Evolutionary conservation across 2,888 invertebrate genomes (phyloP), one percentile per base, ranked within the genome.

Genomic region (Idaea straminata): DNA sequence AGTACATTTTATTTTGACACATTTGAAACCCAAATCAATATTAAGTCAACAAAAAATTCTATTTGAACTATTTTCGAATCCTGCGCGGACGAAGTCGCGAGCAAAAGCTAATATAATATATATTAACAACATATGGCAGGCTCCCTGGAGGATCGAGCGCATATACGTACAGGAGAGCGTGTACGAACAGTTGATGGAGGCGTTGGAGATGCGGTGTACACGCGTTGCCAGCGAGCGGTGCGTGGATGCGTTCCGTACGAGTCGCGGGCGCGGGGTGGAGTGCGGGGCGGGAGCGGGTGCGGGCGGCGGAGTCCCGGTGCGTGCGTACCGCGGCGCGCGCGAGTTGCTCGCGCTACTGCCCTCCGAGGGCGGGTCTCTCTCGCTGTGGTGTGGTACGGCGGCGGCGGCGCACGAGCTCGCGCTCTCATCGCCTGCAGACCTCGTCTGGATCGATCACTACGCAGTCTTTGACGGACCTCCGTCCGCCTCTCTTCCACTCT

Each of bases 111-210:
- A 36, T 36, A 36, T 36, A 10, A 7, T 36, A 36, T 36, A 36
- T 7, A 7, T 7, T 36, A 5, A 3, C 0, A 3, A 36, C 36
- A 36, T 36, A 1, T 47, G 47, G 0, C 66, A 68, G 68, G 68
- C 66, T 13, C 64, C 68, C 15, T 68, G 68, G 68, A 66, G 36
- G 59, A 57, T 68, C 0, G 34, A 63, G 6, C 35, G 57, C 1
- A 64, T 68, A 57, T 66, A 35, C 64, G 66, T 64, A 0, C 66
- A 68, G 38, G 68, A 66, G 66, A 68, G 68, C 60, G 64, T 66
- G 10, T 68, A 66, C 60, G 64, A 63, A 0, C 66, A 68, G 58
- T 62, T 62, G 38, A 61, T 62, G 25, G 47, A 59, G 15, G 64
- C 61, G 7, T 62, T 68, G 34, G 66, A 61, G 16, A 63, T 57